A percentile compares a stretch with the other conserved stretches of the same genome.
Evolutionary conservation across 2,113 vertebrate genomes (phyloP).

Genomic region (Tragelaphus imberbis): DNA sequence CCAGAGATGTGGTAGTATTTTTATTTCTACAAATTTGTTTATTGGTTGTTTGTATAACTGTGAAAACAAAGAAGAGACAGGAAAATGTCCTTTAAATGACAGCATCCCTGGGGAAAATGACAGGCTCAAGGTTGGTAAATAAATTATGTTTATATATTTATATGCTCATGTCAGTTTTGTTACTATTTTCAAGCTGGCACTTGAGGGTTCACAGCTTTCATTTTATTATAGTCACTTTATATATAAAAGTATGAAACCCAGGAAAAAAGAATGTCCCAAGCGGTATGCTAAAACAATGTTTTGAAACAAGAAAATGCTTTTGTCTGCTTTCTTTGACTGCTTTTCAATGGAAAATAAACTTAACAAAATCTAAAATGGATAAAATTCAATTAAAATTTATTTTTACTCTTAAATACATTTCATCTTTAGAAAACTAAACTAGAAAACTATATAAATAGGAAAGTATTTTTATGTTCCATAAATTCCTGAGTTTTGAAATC

Average conservation of each 20-base stretch:
- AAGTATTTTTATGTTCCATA: neutral
- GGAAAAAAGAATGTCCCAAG: neutral
- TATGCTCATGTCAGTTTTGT: constrained; percentile 49
- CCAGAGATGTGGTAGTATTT: neutral
- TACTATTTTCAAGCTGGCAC: constrained; percentile 47
- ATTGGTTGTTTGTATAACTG: constrained; percentile 30
- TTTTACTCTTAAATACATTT: constrained; percentile 35
- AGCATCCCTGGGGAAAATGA: constrained; percentile 43
- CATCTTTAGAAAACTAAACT: constrained; percentile 9
- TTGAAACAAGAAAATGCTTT: neutral
- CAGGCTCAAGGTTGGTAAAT: constrained; percentile 53
- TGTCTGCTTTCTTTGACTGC: neutral
- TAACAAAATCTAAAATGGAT: constrained; percentile 5
- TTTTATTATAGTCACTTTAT: constrained; percentile 30
- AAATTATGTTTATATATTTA: constrained; percentile 55
- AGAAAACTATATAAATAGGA: neutral
- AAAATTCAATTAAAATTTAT: constrained; percentile 22
- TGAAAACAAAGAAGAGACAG: constrained; percentile 47
- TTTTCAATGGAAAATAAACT: neutral
- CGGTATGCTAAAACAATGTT: neutral
- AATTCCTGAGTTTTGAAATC: neutral
- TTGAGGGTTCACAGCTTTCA: constrained; percentile 49
- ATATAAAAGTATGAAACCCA: constrained; percentile 53
- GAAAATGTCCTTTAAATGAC: constrained; percentile 61
- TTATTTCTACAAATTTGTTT: constrained; percentile 56